A percentile compares a stretch with the other conserved stretches of the same genome.
phyloP scores from a whole-genome alignment of 2,113 vertebrate genomes.

The Megaceryle maxima region DNA sequence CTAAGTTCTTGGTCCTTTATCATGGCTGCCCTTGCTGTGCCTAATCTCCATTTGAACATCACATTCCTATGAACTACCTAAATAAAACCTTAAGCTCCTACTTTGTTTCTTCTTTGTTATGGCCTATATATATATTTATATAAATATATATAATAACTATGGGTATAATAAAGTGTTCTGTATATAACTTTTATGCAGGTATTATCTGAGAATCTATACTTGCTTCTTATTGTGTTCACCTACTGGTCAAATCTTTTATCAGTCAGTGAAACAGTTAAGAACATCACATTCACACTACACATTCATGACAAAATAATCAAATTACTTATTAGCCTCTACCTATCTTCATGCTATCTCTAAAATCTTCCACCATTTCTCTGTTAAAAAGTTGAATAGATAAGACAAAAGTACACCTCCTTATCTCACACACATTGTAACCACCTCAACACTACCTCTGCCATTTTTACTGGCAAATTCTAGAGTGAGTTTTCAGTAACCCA shows the following conservation, averaged over 20 bases:
- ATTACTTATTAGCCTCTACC: background rate
- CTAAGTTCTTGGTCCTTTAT: background rate
- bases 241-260: background rate
- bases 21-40: background rate
- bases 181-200: background rate
- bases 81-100: background rate
- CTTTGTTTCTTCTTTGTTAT: background rate
- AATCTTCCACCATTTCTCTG: background rate
- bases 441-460: background rate
- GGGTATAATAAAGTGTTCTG: too few species aligned
- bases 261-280: background rate
- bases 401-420: background rate
- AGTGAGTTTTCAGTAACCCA: background rate
- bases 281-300: background rate
- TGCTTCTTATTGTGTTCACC: background rate
- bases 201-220: background rate
- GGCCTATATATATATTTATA: background rate
- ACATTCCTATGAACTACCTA: background rate
- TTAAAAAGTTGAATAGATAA: background rate
- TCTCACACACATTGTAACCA: background rate
- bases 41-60: background rate
- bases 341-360: background rate
- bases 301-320: background rate
- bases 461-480: background rate
- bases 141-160: too few species aligned